Evolutionary conservation across 2,888 invertebrate species (phyloP), one percentile per base, ranked within the genome.

Genomic region (Drosophila imparisetae): DNA sequence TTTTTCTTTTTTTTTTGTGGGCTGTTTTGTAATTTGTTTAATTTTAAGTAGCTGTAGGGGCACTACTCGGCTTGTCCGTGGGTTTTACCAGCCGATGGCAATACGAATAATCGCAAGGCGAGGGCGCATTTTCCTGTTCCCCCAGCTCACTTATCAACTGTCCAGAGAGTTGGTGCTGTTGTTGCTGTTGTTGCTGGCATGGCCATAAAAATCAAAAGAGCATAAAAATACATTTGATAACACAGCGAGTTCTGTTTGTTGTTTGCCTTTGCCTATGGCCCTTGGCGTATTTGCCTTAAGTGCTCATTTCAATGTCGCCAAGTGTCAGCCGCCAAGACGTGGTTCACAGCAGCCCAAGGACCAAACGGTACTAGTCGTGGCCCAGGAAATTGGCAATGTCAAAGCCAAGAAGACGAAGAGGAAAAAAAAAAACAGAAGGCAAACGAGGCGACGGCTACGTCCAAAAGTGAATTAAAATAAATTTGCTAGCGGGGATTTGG

Each of bases 181-280:
- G 61, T 53, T 63, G 52, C 29, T 67, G 64, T 52, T 73, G 57
- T 67, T 75, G 73, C 75, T 75, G 85, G 71, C 72, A 65, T 53
- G 81, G 81, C 76, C 89, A 89, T 86, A 86, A 86, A 86, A 86
- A 86, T 86, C 89, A 86, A 86, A 86, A 86, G 86, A 86, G 86
- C 86, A 86, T 86, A 86, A 86, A 86, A 86, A 86, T 86, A 86
- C 86, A 89, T 89, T 89, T 89, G 86, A 86, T 89, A 86, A 89
- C 76, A 89, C 72, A 74, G 87, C 76, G 63, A 78, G 75, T 53
- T 77, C 75, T 68, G 72, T 78, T 75, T 75, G 74, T 66, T 81
- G 80, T 82, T 80, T 67, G 63, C 67, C 63, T 29, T 78, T 82
- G 77, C 81, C 74, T 59, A 68, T 76, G 86, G 78, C 76, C 83